Percentiles rank a stretch among this genome's conserved stretches.
These are phyloP conservation scores for Callionymus lyra DNA, from an alignment of 2,113 vertebrate genomes.

Conservation along the genomic window DNA sequence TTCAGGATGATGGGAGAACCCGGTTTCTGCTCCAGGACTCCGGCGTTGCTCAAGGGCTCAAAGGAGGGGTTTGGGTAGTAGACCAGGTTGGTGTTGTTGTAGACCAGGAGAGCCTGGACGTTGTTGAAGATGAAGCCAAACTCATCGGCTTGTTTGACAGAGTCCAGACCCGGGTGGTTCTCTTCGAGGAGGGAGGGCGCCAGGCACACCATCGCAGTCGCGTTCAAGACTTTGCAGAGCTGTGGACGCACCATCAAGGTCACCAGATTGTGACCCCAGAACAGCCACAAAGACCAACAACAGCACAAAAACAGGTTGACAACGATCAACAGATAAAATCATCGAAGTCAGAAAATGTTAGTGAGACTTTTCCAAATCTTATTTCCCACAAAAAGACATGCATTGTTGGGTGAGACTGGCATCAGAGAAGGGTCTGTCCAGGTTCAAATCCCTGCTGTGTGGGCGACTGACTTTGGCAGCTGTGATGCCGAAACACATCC, in stretches of 20 bases:
- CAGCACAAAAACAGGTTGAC: too few relatives aligned
- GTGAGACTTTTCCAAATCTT: too few relatives aligned
- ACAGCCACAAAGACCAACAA: too few relatives aligned
- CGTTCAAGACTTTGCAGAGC: constrained; percentile 86
- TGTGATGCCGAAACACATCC: too few relatives aligned
- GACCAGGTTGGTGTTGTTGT: constrained; percentile 94
- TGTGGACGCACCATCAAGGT: constrained; percentile 28
- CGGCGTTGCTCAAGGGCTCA: constrained; percentile 80
- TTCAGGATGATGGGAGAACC: constrained; percentile 96
- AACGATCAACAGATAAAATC: too few relatives aligned
- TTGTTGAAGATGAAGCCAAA: constrained; percentile 98
- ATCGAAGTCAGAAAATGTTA: too few relatives aligned
- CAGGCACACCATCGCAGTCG: constrained; percentile 81
- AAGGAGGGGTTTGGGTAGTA: constrained; percentile 95
- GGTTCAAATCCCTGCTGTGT: too few relatives aligned
- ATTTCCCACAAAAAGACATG: too few relatives aligned
- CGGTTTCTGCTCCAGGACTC: constrained; percentile 89
- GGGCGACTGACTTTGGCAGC: too few relatives aligned
- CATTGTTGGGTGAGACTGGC: too few relatives aligned
- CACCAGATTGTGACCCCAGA: too few relatives aligned
- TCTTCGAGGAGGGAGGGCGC: constrained; percentile 79
- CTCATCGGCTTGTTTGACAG: constrained; percentile 85
- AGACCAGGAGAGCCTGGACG: constrained; percentile 85
- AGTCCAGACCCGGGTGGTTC: constrained; percentile 76
- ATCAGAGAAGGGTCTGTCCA: too few relatives aligned